Evolutionary conservation across 2,888 invertebrate genomes (phyloP).

Genomic region (Leptopilina syphax): DNA sequence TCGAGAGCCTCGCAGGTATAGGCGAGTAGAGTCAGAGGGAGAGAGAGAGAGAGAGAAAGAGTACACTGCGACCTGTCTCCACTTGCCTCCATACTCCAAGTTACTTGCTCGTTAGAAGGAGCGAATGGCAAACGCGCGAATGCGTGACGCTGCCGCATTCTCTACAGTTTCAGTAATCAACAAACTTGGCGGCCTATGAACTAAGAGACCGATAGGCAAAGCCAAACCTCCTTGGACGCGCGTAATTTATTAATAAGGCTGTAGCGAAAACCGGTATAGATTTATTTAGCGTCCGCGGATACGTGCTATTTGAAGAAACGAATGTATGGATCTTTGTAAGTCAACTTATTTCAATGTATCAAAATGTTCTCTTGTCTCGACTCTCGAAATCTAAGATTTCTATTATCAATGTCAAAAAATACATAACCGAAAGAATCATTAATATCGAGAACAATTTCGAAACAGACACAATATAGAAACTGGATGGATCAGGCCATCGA

Average conservation of each 20-base stretch:
- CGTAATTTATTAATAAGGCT: conserved; percentile 71
- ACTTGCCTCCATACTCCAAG: conserved; percentile 41
- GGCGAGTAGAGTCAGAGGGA: conserved; percentile 2
- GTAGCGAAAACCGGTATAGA: conserved; percentile 67
- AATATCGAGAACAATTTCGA: no score
- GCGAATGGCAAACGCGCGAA: conserved; percentile 45
- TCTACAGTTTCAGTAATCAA: conserved; percentile 62
- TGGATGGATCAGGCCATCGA: conserved; percentile 80
- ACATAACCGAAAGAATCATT: no score
- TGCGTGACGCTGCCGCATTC: conserved; percentile 62
- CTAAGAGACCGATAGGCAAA: conserved; percentile 57
- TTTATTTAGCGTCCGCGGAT: conserved; percentile 63
- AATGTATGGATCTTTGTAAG: conserved; percentile 21
- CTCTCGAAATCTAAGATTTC: no score
- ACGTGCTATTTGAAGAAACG: conserved; percentile 29
- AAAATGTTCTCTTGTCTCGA: no score
- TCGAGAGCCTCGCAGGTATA: conserved; percentile 22
- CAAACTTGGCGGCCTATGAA: conserved; percentile 58
- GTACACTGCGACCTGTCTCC: conserved; percentile 43
- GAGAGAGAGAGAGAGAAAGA: conserved; percentile 46
- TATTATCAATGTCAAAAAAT: no score
- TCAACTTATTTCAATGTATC: neutral
- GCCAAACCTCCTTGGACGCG: conserved; percentile 66
- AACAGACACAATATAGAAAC: neutral
- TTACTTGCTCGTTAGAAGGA: conserved; percentile 42